A percentile compares a stretch with the other conserved stretches of the same genome.
phyloP scores from a whole-genome alignment of 2,888 invertebrate genomes.

The Pollenia griseotomentosa region DNA sequence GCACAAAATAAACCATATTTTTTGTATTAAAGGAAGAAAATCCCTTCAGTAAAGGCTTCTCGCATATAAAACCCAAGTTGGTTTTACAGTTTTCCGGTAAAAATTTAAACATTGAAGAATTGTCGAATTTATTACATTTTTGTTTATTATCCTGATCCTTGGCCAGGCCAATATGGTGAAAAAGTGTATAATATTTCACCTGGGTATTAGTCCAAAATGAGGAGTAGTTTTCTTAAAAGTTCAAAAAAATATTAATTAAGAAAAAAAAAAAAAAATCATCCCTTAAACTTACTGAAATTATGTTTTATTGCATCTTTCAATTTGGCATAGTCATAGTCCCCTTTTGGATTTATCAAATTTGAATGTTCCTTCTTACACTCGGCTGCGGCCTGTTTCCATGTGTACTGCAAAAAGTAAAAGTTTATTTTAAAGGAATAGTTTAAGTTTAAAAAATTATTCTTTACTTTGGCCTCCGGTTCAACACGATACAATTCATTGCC shows the following conservation, averaged over 20 bases:
- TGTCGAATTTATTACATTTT: constrained; percentile 63
- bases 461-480: constrained; percentile 38
- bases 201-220: constrained; percentile 57
- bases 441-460: not conserved
- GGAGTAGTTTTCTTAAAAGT: constrained; percentile 41
- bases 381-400: constrained; percentile 47
- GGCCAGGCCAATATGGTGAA: constrained; percentile 52
- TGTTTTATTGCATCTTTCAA: constrained; percentile 27
- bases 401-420: constrained; percentile 27
- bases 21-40: not conserved
- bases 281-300: constrained; percentile 52
- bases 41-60: constrained; percentile 11
- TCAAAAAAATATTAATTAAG: not conserved
- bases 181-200: not conserved
- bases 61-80: constrained; percentile 57
- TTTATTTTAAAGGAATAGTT: not conserved
- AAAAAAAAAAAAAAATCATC: not conserved
- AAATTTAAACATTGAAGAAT: constrained; percentile 32
- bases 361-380: constrained; percentile 46
- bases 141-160: not conserved
- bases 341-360: constrained; percentile 30
- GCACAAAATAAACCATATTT: constrained; percentile 33
- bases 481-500: constrained; percentile 31
- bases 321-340: constrained; percentile 39
- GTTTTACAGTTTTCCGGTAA: constrained; percentile 31